A percentile compares a stretch with the other conserved stretches of the same genome.
Conservation (phyloP, 1,140 invertebrate genomes). For the Bathynomus jamesi region DNA sequence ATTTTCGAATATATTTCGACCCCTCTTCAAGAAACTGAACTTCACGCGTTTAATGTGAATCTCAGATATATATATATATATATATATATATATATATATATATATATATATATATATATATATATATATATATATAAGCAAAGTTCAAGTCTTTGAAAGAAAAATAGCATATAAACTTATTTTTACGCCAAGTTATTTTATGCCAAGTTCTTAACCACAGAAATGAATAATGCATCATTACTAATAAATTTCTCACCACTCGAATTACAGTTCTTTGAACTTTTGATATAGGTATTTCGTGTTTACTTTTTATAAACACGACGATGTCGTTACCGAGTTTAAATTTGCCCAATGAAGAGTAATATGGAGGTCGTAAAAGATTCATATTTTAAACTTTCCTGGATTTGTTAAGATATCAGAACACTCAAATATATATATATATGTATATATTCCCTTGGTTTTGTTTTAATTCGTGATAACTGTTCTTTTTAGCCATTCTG, state of each 20-base stretch:
- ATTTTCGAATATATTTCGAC: neutral
- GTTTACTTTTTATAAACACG: neutral
- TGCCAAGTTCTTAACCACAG: too few species aligned
- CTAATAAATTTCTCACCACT: neutral
- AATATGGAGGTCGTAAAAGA: too few species aligned
- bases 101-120: neutral
- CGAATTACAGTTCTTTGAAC: neutral
- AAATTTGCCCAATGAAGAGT: too few species aligned
- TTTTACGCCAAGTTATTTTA: too few species aligned
- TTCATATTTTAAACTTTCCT: neutral
- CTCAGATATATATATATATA: neutral
- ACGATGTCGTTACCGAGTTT: too few species aligned
- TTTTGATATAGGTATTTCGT: neutral
- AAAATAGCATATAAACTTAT: neutral
- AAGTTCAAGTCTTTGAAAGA: neutral
- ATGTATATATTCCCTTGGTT: neutral
- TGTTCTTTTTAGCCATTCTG: neutral
- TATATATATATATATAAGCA: neutral
- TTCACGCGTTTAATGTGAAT: neutral
- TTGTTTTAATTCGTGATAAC: neutral
- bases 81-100: constrained; percentile 2
- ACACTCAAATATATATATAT: neutral
- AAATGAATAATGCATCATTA: neutral
- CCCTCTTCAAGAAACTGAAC: neutral
- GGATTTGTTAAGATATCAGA: neutral